Conservation (phyloP, 2,797 vertebrate species). For the Rhodeus uyekii region DNA sequence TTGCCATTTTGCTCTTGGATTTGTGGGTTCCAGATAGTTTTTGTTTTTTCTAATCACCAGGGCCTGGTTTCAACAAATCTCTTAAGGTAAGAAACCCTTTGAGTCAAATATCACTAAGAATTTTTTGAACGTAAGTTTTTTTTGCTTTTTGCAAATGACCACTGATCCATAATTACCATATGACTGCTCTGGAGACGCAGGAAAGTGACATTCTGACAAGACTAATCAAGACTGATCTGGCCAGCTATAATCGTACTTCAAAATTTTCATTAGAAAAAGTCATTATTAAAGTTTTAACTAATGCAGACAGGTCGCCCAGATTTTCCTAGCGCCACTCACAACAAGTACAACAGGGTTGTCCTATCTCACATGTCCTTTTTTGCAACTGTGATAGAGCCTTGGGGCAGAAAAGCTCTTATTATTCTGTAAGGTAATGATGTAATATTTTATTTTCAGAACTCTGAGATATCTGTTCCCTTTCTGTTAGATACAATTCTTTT, state of each 20-base stretch:
- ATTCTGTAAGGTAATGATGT: neutral
- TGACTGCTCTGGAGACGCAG: neutral
- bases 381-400: neutral
- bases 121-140: neutral
- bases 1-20: neutral
- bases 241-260: neutral
- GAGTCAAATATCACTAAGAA: neutral
- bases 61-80: neutral
- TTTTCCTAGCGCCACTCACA: neutral
- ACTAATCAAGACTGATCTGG: neutral
- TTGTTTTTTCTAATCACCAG: neutral
- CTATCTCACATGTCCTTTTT: neutral
- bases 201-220: neutral
- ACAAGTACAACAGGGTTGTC: conserved; percentile 2
- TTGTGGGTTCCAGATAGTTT: neutral
- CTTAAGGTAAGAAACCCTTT: neutral
- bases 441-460: neutral
- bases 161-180: neutral
- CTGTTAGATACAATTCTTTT: neutral
- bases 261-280: neutral
- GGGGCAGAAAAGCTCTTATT: neutral
- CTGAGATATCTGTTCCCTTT: neutral
- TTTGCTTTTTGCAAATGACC: neutral
- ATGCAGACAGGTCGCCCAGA: neutral
- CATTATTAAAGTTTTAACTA: neutral